Percentiles rank a stretch among this genome's conserved stretches.
phyloP scores from a whole-genome alignment of 2,888 invertebrate species.

The Apotomis turbidana region DNA sequence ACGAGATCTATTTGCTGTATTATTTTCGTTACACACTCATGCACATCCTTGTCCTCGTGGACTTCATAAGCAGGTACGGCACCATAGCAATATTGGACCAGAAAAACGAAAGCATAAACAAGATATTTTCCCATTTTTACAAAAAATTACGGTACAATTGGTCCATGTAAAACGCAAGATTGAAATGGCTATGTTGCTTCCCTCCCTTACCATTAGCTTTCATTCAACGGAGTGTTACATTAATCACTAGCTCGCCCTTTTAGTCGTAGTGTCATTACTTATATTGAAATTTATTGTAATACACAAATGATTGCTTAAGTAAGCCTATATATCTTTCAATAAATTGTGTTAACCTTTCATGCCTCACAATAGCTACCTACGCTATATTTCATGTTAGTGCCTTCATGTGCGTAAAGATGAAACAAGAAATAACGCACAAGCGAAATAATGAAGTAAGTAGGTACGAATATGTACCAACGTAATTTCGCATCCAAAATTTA shows the following conservation, averaged over 20 bases:
- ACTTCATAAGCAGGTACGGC: slow-evolving; percentile 6
- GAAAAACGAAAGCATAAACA: slow-evolving; percentile 2
- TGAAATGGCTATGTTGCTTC: slow-evolving; percentile 24
- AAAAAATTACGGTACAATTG: slow-evolving; percentile 9
- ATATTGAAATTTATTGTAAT: slow-evolving; percentile 39
- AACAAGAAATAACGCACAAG: too few relatives aligned
- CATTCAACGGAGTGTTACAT: slow-evolving; percentile 40
- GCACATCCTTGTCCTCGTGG: slow-evolving; percentile 1
- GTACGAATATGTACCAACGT: too few relatives aligned
- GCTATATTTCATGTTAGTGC: background rate
- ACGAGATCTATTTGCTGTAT: slow-evolving; percentile 11
- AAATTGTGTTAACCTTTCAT: background rate
- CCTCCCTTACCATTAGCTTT: slow-evolving; percentile 38
- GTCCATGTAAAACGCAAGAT: slow-evolving; percentile 27
- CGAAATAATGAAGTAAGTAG: too few relatives aligned
- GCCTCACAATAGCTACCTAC: background rate
- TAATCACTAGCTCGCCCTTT: slow-evolving; percentile 34
- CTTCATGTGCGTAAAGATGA: too few relatives aligned
- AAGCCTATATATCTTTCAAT: background rate
- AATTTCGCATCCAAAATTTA: too few relatives aligned
- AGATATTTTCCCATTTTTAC: slow-evolving; percentile 23
- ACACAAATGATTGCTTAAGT: slow-evolving; percentile 33
- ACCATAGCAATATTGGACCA: slow-evolving; percentile 16
- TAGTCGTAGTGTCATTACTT: slow-evolving; percentile 37
- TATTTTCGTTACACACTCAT: slow-evolving; percentile 25